These are phyloP conservation scores for Druon quercuslanigerum DNA, from an alignment of 1,140 invertebrate genomes.

Conservation along the genomic window DNA sequence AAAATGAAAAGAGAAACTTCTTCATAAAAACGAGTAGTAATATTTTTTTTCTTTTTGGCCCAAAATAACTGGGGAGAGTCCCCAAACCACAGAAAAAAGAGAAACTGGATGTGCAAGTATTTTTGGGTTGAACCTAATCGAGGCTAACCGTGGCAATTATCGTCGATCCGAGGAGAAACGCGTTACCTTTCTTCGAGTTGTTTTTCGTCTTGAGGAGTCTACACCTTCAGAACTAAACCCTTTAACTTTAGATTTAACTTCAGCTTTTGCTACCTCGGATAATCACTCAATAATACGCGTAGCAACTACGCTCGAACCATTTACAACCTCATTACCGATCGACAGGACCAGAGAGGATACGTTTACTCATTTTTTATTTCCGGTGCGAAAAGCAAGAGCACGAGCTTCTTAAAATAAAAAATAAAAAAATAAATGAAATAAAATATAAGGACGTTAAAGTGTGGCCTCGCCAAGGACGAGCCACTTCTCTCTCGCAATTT, in stretches of 20 bases:
- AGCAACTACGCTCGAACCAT: slow-evolving; percentile 9
- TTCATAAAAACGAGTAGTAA: no score
- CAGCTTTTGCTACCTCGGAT: not conserved
- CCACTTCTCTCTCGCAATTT: not conserved
- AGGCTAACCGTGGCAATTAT: no score
- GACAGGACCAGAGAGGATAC: slow-evolving; percentile 1
- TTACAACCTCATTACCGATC: slow-evolving; percentile 25
- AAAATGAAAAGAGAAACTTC: no score
- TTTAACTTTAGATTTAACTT: not conserved
- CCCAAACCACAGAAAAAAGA: no score
- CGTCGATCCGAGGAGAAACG: not conserved
- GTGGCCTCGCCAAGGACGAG: slow-evolving; percentile 10
- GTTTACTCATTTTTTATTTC: slow-evolving; percentile 15
- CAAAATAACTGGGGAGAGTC: no score
- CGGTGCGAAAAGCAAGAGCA: slow-evolving; percentile 16
- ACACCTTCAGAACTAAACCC: not conserved
- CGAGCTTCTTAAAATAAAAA: slow-evolving; percentile 11
- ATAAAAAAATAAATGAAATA: not conserved
- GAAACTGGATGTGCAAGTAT: no score
- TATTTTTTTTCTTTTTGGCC: no score
- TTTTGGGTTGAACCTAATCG: no score
- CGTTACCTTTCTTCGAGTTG: slow-evolving; percentile 9
- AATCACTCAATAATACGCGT: slow-evolving; percentile 31
- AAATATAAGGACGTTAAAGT: not conserved
- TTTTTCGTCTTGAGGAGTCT: not conserved